Evolutionary conservation across 2,888 invertebrate species (phyloP).

Genomic region (Dendrolimus houi): DNA sequence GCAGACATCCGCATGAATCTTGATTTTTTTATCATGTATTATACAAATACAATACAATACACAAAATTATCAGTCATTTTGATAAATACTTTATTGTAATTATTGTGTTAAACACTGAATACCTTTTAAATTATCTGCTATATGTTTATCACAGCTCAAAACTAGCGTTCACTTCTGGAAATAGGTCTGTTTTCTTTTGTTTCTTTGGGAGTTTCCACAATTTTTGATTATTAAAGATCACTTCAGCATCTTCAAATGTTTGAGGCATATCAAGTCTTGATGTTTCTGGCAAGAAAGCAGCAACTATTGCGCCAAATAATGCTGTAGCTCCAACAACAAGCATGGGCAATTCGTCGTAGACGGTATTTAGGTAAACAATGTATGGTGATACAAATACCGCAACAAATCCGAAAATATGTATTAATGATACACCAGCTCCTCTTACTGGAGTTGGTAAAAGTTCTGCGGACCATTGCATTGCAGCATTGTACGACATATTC

Average conservation of each 20-base stretch:
- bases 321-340: conserved; percentile 33
- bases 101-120: too few species aligned
- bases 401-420: conserved; percentile 42
- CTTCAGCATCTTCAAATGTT: conserved; percentile 52
- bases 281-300: conserved; percentile 49
- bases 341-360: conserved; percentile 41
- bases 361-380: conserved; percentile 44
- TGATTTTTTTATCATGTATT: too few species aligned
- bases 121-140: too few species aligned
- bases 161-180: conserved; percentile 13
- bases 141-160: conserved; percentile 12
- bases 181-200: conserved; percentile 13
- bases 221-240: conserved; percentile 29
- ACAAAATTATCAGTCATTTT: too few species aligned
- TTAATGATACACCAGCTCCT: conserved; percentile 38
- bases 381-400: conserved; percentile 42
- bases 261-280: conserved; percentile 51
- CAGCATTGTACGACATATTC: conserved; percentile 35
- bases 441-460: conserved; percentile 42
- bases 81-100: too few species aligned
- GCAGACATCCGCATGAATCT: too few species aligned
- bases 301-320: conserved; percentile 24
- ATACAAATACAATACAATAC: too few species aligned
- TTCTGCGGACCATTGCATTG: conserved; percentile 46
- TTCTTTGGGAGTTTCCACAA: conserved; percentile 43